Percentiles rank a stretch among this genome's conserved stretches.
These are phyloP conservation scores for Prenolepis imparis DNA, from an alignment of 2,888 invertebrate genomes.

Conservation along the genomic window DNA sequence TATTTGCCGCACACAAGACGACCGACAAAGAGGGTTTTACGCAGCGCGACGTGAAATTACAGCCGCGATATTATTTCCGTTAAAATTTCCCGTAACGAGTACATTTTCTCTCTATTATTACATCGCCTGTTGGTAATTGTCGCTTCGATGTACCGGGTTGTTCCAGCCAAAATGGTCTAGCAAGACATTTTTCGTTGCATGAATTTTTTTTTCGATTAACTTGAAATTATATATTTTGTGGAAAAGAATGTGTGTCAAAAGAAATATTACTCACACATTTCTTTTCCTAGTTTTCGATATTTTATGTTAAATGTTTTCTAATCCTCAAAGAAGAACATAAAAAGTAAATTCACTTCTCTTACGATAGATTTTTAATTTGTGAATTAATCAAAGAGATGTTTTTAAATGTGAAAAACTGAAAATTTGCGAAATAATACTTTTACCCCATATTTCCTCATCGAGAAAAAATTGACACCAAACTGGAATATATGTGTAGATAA, in stretches of 20 bases:
- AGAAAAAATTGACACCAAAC: not conserved
- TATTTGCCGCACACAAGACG: conserved; percentile 28
- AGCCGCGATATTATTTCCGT: not conserved
- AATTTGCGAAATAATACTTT: not conserved
- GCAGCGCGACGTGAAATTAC: not conserved
- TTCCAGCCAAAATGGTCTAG: not conserved
- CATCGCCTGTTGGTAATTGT: not conserved
- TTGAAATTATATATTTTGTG: not conserved
- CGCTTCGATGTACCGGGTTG: not conserved
- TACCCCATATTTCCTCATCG: not conserved
- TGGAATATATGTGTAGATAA: not conserved
- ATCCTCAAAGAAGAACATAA: not conserved
- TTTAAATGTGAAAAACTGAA: not conserved
- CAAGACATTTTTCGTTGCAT: not conserved
- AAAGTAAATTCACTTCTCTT: not conserved
- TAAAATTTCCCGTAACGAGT: not conserved
- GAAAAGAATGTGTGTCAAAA: not conserved
- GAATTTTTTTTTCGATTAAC: not conserved
- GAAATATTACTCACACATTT: not conserved
- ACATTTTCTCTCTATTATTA: not conserved
- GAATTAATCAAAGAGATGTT: not conserved
- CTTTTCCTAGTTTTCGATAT: not conserved
- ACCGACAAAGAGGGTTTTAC: not conserved
- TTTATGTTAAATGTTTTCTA: not conserved
- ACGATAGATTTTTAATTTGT: not conserved